Percentiles rank a stretch among this genome's conserved stretches.
Conservation (phyloP, 2,888 invertebrate genomes). For the Melikaiella ostensackeni region DNA sequence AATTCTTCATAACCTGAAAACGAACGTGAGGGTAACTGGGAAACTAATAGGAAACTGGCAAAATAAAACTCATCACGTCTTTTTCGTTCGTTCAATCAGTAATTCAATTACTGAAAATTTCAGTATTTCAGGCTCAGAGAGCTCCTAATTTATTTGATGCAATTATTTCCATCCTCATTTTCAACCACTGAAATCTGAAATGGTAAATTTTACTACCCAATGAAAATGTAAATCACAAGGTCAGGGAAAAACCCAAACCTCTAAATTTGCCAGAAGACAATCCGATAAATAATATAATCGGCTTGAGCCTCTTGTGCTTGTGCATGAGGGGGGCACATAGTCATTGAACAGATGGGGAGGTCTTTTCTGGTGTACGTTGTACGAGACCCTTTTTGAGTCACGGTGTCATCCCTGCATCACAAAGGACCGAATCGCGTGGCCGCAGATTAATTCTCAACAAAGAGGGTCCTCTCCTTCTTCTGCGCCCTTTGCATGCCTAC, state of each 20-base stretch:
- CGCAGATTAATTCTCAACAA: conserved; percentile 41
- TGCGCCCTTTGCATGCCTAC: conserved; percentile 37
- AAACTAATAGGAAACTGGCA: no score
- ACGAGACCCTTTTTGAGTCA: conserved; percentile 38
- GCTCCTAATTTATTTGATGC: no score
- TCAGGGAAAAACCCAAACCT: conserved; percentile 5
- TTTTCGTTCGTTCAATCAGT: no score
- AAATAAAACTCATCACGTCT: no score
- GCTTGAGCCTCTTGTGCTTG: conserved; percentile 2
- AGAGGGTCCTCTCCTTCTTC: conserved; percentile 35
- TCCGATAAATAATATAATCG: conserved; percentile 26
- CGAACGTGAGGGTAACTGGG: no score
- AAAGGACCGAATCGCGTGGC: conserved; percentile 40
- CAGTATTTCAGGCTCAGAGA: no score
- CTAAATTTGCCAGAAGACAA: conserved; percentile 28
- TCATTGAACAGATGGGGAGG: conserved; percentile 35
- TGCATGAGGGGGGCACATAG: conserved; percentile 17
- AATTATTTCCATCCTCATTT: no score
- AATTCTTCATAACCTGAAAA: no score
- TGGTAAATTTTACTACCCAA: not conserved
- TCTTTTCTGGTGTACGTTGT: conserved; percentile 16
- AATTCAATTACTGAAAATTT: no score
- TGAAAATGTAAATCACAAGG: not conserved
- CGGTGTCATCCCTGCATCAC: conserved; percentile 33
- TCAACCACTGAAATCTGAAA: no score